These are phyloP conservation scores for Gymnopithys bicolor DNA, from an alignment of 2,797 vertebrate species.

Conservation along the genomic window DNA sequence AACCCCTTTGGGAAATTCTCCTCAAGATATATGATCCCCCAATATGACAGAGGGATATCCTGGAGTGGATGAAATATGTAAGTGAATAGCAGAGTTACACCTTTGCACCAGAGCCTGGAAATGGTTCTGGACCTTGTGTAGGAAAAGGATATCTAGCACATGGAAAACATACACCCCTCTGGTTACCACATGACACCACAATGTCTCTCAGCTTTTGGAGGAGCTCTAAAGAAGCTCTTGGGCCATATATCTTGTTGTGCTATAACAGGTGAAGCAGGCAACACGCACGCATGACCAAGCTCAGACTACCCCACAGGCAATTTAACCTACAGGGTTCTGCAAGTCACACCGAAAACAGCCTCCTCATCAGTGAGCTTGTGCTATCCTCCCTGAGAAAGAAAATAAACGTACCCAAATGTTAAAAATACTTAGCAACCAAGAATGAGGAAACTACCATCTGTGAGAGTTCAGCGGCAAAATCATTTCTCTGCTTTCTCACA, in stretches of 20 bases:
- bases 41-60: neutral
- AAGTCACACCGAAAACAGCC: neutral
- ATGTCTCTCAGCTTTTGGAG: neutral
- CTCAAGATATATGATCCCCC: neutral
- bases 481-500: neutral
- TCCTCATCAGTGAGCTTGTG: neutral
- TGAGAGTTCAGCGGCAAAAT: constrained; percentile 34
- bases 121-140: neutral
- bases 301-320: neutral
- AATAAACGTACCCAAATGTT: neutral
- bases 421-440: constrained; percentile 2
- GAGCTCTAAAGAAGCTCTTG: neutral
- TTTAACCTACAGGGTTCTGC: neutral
- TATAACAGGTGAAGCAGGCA: neutral
- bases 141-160: neutral
- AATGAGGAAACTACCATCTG: constrained; percentile 28
- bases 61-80: neutral
- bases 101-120: neutral
- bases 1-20: constrained; percentile 35
- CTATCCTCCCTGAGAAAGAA: neutral
- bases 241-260: neutral
- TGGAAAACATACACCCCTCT: neutral
- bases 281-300: neutral
- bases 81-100: neutral
- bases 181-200: neutral